Base-by-base conservation (phyloP, 2,113 vertebrate genomes). In the Seriola rivoliana region DNA sequence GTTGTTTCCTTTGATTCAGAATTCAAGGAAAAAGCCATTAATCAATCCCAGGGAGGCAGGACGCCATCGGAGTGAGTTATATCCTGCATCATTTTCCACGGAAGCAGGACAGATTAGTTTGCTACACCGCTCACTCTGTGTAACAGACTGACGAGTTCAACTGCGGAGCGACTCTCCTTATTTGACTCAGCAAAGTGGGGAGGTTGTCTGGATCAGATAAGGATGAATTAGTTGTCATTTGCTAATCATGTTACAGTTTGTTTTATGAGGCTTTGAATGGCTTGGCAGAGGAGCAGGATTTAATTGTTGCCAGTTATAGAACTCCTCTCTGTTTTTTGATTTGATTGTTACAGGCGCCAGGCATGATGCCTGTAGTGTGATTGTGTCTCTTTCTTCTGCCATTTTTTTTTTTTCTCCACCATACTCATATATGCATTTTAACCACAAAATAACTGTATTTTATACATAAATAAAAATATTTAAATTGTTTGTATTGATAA, bases 1-100 rank as follows among this genome's bases (percentile, higher is more conserved):
- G 84, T 88, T 88, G 83, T 86, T 89, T 92, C 82, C 80, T 90
- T 93, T 93, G 76, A 92, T 93, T 92, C 82, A 77, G 79, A 87
- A 82, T 88, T 89, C 66, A 85, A 88, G 86, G 90, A 89, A 93
- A 92, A 84, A 83, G 74, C 75, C 87, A 91, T 93, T 85, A 89
- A 80, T 93, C 90, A 93, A 57, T 85, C 63, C 76, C 65, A 58
- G 19, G 55, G 69, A 90, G 90, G 77, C 84, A 73, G 80, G 66
- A 76, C 17, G 19, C 84, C 85, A 82, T 82, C 71, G 8, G 34
- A 63, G 77, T 89, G 87, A 93, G 81, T 90, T 90, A 92, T 92
- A 83, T 63, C 57, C 82, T 46, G 65, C 87, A 88, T 93, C 80
- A 66, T 90, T 92, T 88, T 91, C 81, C 66, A 78, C 10, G 21